Evolutionary conservation across 2,888 invertebrate species (phyloP).

Genomic region (Mayetiola destructor): DNA sequence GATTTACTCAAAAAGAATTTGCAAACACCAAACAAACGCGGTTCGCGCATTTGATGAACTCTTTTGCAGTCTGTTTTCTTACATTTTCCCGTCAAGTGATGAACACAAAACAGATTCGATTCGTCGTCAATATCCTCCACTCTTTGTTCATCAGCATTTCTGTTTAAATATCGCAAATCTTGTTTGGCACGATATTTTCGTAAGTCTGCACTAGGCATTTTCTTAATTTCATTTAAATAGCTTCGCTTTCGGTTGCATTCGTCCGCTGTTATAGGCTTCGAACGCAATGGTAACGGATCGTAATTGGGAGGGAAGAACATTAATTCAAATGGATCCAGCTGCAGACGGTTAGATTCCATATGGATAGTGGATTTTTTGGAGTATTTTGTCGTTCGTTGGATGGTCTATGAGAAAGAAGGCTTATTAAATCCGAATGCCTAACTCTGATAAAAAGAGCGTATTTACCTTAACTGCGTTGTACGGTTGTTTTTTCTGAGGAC

Average conservation of each 20-base stretch:
- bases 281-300: background rate
- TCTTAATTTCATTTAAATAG: background rate
- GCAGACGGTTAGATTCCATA: background rate
- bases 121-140: background rate
- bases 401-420: too few species aligned
- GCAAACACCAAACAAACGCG: background rate
- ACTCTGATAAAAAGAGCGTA: too few species aligned
- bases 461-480: too few species aligned
- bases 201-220: background rate
- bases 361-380: background rate
- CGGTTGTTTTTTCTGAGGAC: too few species aligned
- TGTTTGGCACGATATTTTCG: background rate
- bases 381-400: too few species aligned
- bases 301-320: background rate
- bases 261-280: background rate
- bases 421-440: too few species aligned
- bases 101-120: background rate
- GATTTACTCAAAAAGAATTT: background rate
- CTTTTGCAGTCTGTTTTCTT: background rate
- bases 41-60: background rate
- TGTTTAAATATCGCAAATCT: constrained; percentile 1
- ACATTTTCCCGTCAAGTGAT: background rate
- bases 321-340: background rate
- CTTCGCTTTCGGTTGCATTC: background rate
- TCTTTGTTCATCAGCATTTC: background rate